These are phyloP conservation scores for Ariopsis seemanni DNA, from an alignment of 2,113 vertebrate genomes.

Conservation along the genomic window DNA sequence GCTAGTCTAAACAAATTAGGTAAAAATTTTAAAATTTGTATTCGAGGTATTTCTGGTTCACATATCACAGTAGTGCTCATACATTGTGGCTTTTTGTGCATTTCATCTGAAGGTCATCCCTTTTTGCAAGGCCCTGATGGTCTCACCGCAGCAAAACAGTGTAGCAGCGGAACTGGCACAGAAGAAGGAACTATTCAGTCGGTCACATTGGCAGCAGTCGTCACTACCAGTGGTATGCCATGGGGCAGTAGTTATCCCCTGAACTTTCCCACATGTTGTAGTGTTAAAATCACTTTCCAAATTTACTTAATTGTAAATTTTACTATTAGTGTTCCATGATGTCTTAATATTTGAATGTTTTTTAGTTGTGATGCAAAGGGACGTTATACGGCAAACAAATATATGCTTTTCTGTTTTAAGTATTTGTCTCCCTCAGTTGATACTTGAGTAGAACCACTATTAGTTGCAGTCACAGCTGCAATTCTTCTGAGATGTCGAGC, in stretches of 20 bases:
- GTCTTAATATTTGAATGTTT: background rate
- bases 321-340: background rate
- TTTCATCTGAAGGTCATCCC: conserved; percentile 23
- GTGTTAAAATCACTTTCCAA: too few relatives aligned
- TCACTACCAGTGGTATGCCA: conserved; percentile 73
- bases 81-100: background rate
- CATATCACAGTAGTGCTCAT: background rate
- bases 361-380: background rate
- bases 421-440: too few relatives aligned
- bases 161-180: conserved; percentile 54
- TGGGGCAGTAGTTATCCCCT: background rate
- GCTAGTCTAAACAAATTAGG: conserved; percentile 81
- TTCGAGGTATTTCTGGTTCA: background rate
- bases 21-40: conserved; percentile 59
- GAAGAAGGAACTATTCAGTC: conserved; percentile 82
- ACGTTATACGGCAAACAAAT: background rate
- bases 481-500: background rate
- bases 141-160: background rate
- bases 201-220: conserved; percentile 67
- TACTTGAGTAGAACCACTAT: background rate
- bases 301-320: background rate
- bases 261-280: background rate
- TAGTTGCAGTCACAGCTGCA: background rate
- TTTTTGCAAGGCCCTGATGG: conserved; percentile 42
- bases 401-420: background rate